Conservation (phyloP, 2,113 vertebrate species). For the Edolisoma coerulescens region DNA sequence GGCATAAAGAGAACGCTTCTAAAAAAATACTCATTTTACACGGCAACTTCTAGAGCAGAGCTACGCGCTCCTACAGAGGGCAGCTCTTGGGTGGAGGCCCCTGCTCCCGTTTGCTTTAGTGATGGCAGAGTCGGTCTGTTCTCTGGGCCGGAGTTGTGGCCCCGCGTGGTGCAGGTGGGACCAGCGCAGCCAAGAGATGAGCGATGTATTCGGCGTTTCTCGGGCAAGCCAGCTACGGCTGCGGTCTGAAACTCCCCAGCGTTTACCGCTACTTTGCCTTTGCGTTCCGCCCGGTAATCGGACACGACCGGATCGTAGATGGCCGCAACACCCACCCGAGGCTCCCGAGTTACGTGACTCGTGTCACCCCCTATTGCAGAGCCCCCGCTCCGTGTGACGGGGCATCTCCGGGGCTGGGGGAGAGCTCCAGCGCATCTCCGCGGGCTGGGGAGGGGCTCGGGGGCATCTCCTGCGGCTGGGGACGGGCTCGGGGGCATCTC, state of each 20-base stretch:
- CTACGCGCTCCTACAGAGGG: too few species aligned
- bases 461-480: neutral
- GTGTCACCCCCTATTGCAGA: neutral
- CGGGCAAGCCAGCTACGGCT: neutral
- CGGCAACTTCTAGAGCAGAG: neutral
- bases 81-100: neutral
- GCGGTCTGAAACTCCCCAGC: neutral
- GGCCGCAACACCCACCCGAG: neutral
- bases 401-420: neutral
- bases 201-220: neutral
- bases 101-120: neutral
- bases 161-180: accelerated
- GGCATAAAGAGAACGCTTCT: neutral
- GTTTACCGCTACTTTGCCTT: neutral
- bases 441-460: too few species aligned
- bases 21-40: neutral
- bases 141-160: accelerated
- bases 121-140: neutral
- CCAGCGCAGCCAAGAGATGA: neutral
- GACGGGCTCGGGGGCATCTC: neutral
- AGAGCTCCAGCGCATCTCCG: neutral
- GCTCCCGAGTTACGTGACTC: neutral
- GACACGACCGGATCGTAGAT: neutral
- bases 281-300: neutral
- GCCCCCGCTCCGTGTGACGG: neutral